Evolutionary conservation across 2,888 invertebrate species (phyloP).

Genomic region (Eilema sororculum): DNA sequence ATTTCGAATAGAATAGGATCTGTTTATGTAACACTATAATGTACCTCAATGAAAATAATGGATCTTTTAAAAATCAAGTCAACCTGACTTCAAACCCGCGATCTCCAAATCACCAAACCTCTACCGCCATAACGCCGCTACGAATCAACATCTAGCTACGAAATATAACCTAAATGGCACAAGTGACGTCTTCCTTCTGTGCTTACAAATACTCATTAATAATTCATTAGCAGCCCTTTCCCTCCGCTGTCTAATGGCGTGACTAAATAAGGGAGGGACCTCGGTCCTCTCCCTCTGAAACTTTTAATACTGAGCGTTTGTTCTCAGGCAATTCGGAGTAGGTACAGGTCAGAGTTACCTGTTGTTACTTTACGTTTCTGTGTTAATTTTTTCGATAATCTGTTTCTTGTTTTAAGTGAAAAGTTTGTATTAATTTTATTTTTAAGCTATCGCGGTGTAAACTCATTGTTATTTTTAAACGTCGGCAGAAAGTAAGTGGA

Average conservation of each 20-base stretch:
- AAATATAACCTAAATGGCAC: constrained; percentile 29
- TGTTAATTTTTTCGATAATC: constrained; percentile 15
- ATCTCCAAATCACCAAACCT: not conserved
- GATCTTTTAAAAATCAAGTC: not conserved
- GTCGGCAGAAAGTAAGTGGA: no score
- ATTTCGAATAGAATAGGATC: no score
- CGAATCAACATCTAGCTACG: constrained; percentile 1
- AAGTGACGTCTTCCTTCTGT: constrained; percentile 62
- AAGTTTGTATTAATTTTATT: constrained; percentile 14
- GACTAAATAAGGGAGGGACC: constrained; percentile 80
- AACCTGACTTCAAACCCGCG: not conserved
- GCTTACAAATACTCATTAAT: constrained; percentile 58
- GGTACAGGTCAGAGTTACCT: constrained; percentile 47
- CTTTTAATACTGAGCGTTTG: constrained; percentile 76
- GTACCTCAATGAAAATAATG: no score
- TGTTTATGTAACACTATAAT: no score
- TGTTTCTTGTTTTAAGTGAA: constrained; percentile 18
- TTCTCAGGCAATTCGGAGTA: constrained; percentile 70
- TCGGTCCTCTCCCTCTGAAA: constrained; percentile 59
- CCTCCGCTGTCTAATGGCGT: constrained; percentile 81
- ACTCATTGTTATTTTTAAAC: no score
- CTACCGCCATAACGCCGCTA: not conserved
- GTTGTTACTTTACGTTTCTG: constrained; percentile 23
- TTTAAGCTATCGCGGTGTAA: no score
- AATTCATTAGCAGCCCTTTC: constrained; percentile 82